A percentile compares a stretch with the other conserved stretches of the same genome.
phyloP scores from a whole-genome alignment of 53 echinoderm and acorn worm genomes.

The Holothuria leucospilota region DNA sequence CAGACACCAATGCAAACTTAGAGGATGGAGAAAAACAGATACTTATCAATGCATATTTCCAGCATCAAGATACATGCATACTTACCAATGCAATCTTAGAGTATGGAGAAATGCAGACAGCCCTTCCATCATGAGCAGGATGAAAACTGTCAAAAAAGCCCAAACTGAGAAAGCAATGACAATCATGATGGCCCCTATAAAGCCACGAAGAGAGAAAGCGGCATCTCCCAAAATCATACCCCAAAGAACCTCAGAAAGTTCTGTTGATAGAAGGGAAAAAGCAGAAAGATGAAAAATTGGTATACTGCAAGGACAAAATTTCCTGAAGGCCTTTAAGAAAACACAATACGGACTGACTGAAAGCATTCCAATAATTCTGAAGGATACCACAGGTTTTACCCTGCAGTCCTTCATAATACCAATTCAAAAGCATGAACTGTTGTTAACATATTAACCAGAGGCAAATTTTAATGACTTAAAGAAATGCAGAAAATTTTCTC shows the following conservation, averaged over 20 bases:
- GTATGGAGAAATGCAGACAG: slow-evolving; percentile 82
- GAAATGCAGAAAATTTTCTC: too few species aligned
- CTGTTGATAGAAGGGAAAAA: slow-evolving; percentile 12
- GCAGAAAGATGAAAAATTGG: too few species aligned
- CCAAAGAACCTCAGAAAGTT: slow-evolving; percentile 79
- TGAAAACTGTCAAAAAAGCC: slow-evolving; percentile 65
- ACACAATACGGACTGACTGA: too few species aligned
- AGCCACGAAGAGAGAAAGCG: slow-evolving; percentile 50
- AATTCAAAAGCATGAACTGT: too few species aligned
- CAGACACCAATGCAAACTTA: slow-evolving; percentile 67
- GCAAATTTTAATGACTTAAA: too few species aligned
- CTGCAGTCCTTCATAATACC: too few species aligned
- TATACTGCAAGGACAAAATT: too few species aligned
- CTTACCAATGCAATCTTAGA: slow-evolving; percentile 75
- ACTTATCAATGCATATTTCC: too few species aligned
- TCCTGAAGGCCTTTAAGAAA: too few species aligned
- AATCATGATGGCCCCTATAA: slow-evolving; percentile 58
- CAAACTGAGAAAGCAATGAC: slow-evolving; percentile 60
- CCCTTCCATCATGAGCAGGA: slow-evolving; percentile 81
- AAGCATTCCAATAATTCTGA: too few species aligned
- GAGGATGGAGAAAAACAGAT: slow-evolving; percentile 70
- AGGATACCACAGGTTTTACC: too few species aligned
- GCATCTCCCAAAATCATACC: slow-evolving; percentile 63
- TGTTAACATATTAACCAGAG: too few species aligned
- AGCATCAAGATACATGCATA: not conserved